Evolutionary conservation across 2,888 invertebrate genomes (phyloP).

Genomic region (Troides aeacus): DNA sequence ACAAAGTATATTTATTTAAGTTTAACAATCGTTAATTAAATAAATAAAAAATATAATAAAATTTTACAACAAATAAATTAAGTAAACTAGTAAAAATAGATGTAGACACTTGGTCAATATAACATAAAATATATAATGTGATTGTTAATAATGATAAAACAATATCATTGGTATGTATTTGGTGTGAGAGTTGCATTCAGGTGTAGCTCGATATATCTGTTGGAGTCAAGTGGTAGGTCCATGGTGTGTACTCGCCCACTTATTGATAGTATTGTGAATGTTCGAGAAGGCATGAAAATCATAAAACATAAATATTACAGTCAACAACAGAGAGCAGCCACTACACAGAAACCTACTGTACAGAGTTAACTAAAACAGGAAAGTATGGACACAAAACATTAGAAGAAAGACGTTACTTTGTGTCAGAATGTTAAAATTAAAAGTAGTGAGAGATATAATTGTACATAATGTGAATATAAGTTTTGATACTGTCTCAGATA

Average conservation of each 20-base stretch:
- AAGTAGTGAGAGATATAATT: slow-evolving; percentile 30
- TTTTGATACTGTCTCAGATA: slow-evolving; percentile 31
- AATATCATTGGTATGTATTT: slow-evolving; percentile 62
- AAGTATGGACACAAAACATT: slow-evolving; percentile 61
- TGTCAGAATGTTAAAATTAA: slow-evolving; percentile 47
- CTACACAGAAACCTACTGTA: slow-evolving; percentile 77
- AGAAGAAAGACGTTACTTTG: slow-evolving; percentile 42
- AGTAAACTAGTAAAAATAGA: slow-evolving; percentile 30
- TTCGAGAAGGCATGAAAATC: slow-evolving; percentile 78
- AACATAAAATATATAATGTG: slow-evolving; percentile 34
- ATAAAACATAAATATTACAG: slow-evolving; percentile 78
- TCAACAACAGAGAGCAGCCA: slow-evolving; percentile 81
- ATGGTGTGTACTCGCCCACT: slow-evolving; percentile 74
- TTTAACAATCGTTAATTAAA: slow-evolving; percentile 29
- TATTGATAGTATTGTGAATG: slow-evolving; percentile 78
- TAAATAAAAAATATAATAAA: slow-evolving; percentile 33
- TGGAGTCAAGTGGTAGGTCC: slow-evolving; percentile 75
- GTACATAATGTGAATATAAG: slow-evolving; percentile 8
- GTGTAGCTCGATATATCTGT: slow-evolving; percentile 78
- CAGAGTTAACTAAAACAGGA: slow-evolving; percentile 70
- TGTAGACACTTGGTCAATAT: slow-evolving; percentile 29
- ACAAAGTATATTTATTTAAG: slow-evolving; percentile 35
- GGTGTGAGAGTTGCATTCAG: slow-evolving; percentile 74
- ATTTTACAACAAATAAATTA: slow-evolving; percentile 33
- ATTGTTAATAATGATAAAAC: slow-evolving; percentile 37